phyloP scores from a whole-genome alignment of 2,888 invertebrate species.

The Pseudolycoriella hygida region DNA sequence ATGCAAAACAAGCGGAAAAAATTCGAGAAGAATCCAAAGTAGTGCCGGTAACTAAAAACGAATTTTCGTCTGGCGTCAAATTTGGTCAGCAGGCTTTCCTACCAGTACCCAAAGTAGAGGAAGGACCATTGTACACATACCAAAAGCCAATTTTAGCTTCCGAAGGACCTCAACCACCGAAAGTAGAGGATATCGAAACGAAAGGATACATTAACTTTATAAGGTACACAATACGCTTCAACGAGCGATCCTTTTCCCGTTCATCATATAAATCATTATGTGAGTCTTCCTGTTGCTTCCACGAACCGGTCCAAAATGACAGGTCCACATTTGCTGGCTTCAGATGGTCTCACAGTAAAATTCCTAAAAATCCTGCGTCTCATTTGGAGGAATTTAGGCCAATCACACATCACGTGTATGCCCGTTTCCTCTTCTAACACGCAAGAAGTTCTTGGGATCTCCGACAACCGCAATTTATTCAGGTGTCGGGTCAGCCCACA shows the following conservation, averaged over 20 bases:
- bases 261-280: not conserved
- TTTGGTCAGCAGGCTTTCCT: constrained; percentile 48
- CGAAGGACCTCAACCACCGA: constrained; percentile 60
- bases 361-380: too few species aligned
- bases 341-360: too few species aligned
- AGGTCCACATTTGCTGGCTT: too few species aligned
- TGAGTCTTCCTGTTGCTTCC: too few species aligned
- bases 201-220: constrained; percentile 61
- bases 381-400: too few species aligned
- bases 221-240: constrained; percentile 26
- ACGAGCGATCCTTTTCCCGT: too few species aligned
- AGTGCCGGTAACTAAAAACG: constrained; percentile 28
- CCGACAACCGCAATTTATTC: too few species aligned
- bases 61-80: constrained; percentile 77
- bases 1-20: constrained; percentile 51
- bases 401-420: too few species aligned
- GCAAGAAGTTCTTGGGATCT: too few species aligned
- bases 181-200: constrained; percentile 38
- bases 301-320: too few species aligned
- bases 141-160: constrained; percentile 36
- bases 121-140: constrained; percentile 60
- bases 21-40: constrained; percentile 39
- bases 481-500: too few species aligned
- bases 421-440: too few species aligned
- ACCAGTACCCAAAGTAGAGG: constrained; percentile 53